A percentile compares a stretch with the other conserved stretches of the same genome.
phyloP scores from a whole-genome alignment of 2,113 vertebrate genomes.

The Sisor rabdophorus region DNA sequence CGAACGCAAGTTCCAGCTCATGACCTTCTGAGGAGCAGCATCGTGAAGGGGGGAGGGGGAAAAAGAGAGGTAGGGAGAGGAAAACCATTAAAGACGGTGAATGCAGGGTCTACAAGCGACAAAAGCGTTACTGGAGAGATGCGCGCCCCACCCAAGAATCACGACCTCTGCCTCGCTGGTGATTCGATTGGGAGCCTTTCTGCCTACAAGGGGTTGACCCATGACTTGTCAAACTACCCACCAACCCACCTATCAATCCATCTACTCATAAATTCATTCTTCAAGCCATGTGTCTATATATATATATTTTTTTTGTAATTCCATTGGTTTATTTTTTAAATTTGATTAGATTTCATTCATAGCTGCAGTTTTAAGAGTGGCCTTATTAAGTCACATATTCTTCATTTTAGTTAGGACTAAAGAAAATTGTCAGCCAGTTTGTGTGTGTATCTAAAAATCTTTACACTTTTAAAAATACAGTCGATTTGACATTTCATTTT shows the following conservation, averaged over 20 bases:
- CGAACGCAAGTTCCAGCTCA: conserved; percentile 79
- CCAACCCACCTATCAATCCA: conserved; percentile 1
- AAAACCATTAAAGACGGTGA: neutral
- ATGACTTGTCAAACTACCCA: conserved; percentile 6
- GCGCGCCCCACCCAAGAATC: neutral
- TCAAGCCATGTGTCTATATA: neutral
- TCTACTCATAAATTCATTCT: neutral
- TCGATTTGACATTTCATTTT: too few species aligned
- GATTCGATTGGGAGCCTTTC: conserved; percentile 2
- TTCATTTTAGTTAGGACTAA: neutral
- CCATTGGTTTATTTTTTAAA: neutral
- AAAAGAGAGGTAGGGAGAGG: conserved; percentile 22
- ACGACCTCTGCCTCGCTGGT: conserved; percentile 6
- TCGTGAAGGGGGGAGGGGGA: conserved; percentile 43
- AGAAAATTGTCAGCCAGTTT: neutral
- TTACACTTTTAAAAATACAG: too few species aligned
- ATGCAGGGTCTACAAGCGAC: neutral
- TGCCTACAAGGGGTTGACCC: neutral
- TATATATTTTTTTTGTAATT: neutral
- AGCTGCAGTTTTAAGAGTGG: conserved; percentile 42
- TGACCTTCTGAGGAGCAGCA: conserved; percentile 77
- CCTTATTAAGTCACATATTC: conserved; percentile 30
- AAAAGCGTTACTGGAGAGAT: conserved; percentile 16
- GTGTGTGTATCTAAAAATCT: neutral
- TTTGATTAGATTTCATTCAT: conserved; percentile 22